These are phyloP conservation scores for Cosmorhoe ocellata DNA, from an alignment of 2,888 invertebrate genomes.

Conservation along the genomic window DNA sequence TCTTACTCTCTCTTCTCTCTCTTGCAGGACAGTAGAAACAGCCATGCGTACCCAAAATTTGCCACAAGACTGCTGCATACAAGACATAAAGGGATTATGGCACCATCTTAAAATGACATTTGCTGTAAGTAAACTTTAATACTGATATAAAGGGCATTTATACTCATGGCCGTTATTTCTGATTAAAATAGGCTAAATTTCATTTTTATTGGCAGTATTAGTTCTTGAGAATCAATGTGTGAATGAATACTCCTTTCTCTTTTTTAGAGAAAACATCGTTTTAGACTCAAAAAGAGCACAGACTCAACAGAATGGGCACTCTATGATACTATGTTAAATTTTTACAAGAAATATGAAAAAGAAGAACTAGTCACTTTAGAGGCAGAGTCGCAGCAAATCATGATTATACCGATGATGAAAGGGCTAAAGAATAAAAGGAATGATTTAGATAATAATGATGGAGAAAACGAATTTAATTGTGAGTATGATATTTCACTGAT, in stretches of 20 bases:
- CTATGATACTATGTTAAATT: slow-evolving; percentile 58
- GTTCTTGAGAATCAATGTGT: no score
- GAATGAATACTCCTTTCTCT: no score
- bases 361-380: slow-evolving; percentile 53
- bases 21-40: slow-evolving; percentile 64
- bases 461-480: slow-evolving; percentile 68
- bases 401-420: slow-evolving; percentile 36
- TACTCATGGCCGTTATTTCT: no score
- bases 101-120: slow-evolving; percentile 68
- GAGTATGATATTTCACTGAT: slow-evolving; percentile 27
- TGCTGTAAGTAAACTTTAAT: slow-evolving; percentile 51
- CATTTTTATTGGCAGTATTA: no score
- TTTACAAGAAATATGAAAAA: slow-evolving; percentile 56
- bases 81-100: slow-evolving; percentile 73
- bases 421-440: slow-evolving; percentile 37
- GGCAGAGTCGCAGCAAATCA: slow-evolving; percentile 41
- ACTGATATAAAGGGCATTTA: no score
- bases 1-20: slow-evolving; percentile 10
- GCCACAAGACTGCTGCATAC: slow-evolving; percentile 70
- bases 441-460: slow-evolving; percentile 41
- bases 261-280: slow-evolving; percentile 67
- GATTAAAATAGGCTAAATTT: no score
- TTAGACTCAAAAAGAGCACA: slow-evolving; percentile 53
- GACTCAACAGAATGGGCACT: slow-evolving; percentile 59
- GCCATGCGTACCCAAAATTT: slow-evolving; percentile 63